These are phyloP conservation scores for Corythornis vintsioides DNA, from an alignment of 2,113 vertebrate genomes.

Conservation along the genomic window DNA sequence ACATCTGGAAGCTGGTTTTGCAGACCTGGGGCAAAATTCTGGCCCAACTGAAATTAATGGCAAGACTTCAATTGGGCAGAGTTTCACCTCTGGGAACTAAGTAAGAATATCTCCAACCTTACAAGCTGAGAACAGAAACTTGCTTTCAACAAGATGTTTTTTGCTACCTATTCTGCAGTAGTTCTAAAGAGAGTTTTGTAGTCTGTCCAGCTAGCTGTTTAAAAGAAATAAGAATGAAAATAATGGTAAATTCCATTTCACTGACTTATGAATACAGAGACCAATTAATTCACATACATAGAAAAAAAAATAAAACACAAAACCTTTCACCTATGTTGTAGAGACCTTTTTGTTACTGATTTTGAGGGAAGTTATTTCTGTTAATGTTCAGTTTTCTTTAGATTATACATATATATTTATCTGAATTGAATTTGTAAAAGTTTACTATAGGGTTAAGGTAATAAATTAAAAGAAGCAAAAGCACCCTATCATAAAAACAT, in stretches of 20 bases:
- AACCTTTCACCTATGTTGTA: neutral
- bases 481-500: neutral
- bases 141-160: constrained; percentile 26
- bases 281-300: neutral
- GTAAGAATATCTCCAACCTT: constrained; percentile 30
- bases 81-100: constrained; percentile 48
- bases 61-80: constrained; percentile 39
- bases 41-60: constrained; percentile 36
- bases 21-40: constrained; percentile 11
- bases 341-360: neutral
- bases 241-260: neutral
- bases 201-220: neutral
- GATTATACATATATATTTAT: neutral
- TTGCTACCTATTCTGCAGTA: neutral
- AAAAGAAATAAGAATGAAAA: constrained; percentile 21
- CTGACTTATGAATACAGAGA: neutral
- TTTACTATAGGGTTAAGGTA: neutral
- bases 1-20: constrained; percentile 51
- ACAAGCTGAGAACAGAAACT: constrained; percentile 40
- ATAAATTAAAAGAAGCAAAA: neutral
- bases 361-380: neutral
- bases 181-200: neutral
- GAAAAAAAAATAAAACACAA: neutral
- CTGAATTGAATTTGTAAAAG: neutral
- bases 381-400: neutral